These are phyloP conservation scores for Exephanes ischioxanthus DNA, from an alignment of 2,888 invertebrate genomes.

Conservation along the genomic window DNA sequence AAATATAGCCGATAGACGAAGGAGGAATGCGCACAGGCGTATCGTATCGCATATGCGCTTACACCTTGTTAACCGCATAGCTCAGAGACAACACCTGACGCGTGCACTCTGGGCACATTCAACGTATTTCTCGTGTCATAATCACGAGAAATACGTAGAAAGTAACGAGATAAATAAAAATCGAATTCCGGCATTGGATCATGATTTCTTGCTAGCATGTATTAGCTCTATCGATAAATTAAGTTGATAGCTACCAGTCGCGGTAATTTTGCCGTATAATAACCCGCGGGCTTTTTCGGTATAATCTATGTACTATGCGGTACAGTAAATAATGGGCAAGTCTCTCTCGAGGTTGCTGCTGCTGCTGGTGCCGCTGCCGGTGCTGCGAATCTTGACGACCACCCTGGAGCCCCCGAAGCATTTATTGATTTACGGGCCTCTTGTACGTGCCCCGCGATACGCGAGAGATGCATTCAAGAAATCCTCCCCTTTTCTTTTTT, in stretches of 20 bases:
- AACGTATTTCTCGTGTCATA: slow-evolving; percentile 1
- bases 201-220: slow-evolving; percentile 48
- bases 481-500: slow-evolving; percentile 3
- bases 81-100: slow-evolving; percentile 60
- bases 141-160: slow-evolving; percentile 7
- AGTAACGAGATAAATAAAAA: not conserved
- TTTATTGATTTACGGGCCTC: slow-evolving; percentile 46
- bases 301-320: slow-evolving; percentile 46
- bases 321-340: slow-evolving; percentile 32
- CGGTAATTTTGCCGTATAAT: slow-evolving; percentile 36
- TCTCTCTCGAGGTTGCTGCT: slow-evolving; percentile 20
- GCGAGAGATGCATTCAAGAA: slow-evolving; percentile 41
- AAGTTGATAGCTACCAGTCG: slow-evolving; percentile 21
- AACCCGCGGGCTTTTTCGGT: slow-evolving; percentile 48
- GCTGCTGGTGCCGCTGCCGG: not conserved
- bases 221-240: slow-evolving; percentile 55
- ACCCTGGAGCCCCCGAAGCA: slow-evolving; percentile 37
- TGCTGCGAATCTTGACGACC: slow-evolving; percentile 35
- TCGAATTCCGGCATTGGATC: slow-evolving; percentile 17
- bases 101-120: not conserved
- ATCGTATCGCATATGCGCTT: slow-evolving; percentile 32
- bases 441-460: slow-evolving; percentile 38
- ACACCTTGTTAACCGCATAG: slow-evolving; percentile 37
- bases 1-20: slow-evolving; percentile 32
- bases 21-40: slow-evolving; percentile 61